Percentiles rank a stretch among this genome's conserved stretches.
Evolutionary conservation across 1,140 invertebrate genomes (phyloP).

Genomic region (Pogonomyrmex barbatus): DNA sequence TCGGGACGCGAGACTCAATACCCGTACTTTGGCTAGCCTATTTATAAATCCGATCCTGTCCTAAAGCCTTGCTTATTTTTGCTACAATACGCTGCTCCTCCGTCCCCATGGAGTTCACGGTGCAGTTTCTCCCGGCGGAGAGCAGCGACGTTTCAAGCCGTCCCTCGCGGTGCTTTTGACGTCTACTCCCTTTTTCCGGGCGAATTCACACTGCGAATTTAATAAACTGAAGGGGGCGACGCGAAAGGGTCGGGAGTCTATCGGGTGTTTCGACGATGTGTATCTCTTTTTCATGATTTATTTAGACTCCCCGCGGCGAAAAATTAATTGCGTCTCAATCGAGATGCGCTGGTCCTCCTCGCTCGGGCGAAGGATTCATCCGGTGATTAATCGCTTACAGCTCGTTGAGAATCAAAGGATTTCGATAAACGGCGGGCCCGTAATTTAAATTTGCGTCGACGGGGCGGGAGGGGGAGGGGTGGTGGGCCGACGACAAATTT

Average conservation of each 20-base stretch:
- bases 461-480: neutral
- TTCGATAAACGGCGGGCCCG: neutral
- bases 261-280: neutral
- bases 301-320: neutral
- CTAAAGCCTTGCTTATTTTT: conserved; percentile 13
- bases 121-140: neutral
- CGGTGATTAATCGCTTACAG: conserved; percentile 35
- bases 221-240: conserved; percentile 30
- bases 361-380: neutral
- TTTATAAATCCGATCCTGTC: conserved; percentile 27
- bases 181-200: neutral
- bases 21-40: neutral
- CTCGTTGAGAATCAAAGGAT: conserved; percentile 29
- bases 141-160: conserved; percentile 4
- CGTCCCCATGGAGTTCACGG: conserved; percentile 11
- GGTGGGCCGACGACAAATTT: conserved; percentile 15
- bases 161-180: conserved; percentile 16
- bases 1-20: neutral
- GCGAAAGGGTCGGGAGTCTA: neutral
- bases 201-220: conserved; percentile 31
- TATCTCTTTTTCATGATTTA: neutral
- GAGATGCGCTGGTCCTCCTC: neutral
- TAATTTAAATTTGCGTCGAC: conserved; percentile 22
- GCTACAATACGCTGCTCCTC: neutral
- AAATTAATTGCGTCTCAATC: conserved; percentile 16